phyloP scores from a whole-genome alignment of 2,797 vertebrate genomes.

The Gouania willdenowi region DNA sequence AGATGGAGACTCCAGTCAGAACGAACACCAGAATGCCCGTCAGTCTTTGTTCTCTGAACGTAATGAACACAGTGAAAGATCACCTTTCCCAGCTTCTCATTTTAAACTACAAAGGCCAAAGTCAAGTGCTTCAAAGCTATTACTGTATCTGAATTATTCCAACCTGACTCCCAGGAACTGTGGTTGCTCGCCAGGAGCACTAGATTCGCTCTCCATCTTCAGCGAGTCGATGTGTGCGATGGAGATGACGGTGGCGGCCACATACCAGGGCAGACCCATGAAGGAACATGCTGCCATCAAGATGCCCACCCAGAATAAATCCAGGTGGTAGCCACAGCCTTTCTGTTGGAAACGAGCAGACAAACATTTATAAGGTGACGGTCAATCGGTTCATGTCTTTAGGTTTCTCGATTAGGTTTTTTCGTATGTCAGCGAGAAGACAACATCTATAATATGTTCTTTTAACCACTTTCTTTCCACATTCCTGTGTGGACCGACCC shows the following conservation, averaged over 20 bases:
- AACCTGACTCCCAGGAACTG: constrained; percentile 96
- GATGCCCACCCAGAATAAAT: constrained; percentile 93
- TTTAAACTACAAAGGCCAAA: neutral
- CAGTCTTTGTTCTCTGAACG: constrained; percentile 88
- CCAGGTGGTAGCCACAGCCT: constrained; percentile 92
- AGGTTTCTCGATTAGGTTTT: too few relatives aligned
- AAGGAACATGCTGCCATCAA: constrained; percentile 92
- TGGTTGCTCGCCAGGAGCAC: constrained; percentile 91
- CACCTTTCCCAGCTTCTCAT: neutral
- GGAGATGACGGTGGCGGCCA: constrained; percentile 97
- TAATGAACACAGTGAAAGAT: constrained; percentile 1
- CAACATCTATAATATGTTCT: too few relatives aligned
- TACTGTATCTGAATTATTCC: too few relatives aligned
- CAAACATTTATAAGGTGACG: too few relatives aligned
- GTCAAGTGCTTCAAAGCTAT: neutral
- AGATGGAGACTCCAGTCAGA: constrained; percentile 92
- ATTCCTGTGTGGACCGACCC: too few relatives aligned
- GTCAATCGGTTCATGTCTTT: too few relatives aligned
- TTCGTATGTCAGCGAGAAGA: too few relatives aligned
- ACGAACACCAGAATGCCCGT: constrained; percentile 91
- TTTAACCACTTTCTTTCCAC: too few relatives aligned
- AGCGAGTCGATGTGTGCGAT: constrained; percentile 97
- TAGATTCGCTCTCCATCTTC: constrained; percentile 97
- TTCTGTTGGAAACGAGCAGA: too few relatives aligned
- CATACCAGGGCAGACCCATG: constrained; percentile 95